A percentile compares a stretch with the other conserved stretches of the same genome.
Conservation (phyloP, 2,888 invertebrate species). For the Anticlea derivata region DNA sequence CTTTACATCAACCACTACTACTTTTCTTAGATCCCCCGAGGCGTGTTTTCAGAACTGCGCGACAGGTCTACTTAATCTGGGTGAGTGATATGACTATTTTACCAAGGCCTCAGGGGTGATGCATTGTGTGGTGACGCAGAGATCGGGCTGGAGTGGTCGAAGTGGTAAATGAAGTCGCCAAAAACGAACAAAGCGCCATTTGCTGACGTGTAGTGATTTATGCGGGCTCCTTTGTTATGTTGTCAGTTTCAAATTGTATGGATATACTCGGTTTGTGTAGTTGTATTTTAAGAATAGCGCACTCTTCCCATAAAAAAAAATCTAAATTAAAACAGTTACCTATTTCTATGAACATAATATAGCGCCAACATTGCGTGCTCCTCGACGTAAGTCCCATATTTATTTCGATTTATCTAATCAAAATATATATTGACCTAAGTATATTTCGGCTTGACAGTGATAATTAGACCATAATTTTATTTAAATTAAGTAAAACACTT, state of each 20-base stretch:
- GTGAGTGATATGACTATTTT: not conserved
- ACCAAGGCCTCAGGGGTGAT: not conserved
- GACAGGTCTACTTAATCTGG: not conserved
- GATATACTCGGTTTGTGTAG: conserved; percentile 16
- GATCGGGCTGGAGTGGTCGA: conserved; percentile 39
- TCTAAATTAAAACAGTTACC: too few relatives aligned
- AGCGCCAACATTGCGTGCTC: too few relatives aligned
- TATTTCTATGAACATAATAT: too few relatives aligned
- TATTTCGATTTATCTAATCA: too few relatives aligned
- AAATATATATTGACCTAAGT: too few relatives aligned
- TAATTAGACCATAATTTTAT: too few relatives aligned
- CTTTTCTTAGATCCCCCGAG: not conserved
- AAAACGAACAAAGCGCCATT: conserved; percentile 54
- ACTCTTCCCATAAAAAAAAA: too few relatives aligned
- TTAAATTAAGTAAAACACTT: too few relatives aligned
- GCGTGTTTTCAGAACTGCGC: not conserved
- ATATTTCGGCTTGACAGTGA: too few relatives aligned
- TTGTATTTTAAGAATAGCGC: not conserved
- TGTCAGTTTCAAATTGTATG: conserved; percentile 52
- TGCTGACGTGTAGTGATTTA: conserved; percentile 65
- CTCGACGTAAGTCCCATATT: too few relatives aligned
- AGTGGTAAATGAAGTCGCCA: conserved; percentile 55
- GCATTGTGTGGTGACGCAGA: not conserved
- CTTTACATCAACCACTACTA: not conserved
- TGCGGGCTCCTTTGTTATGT: conserved; percentile 57